Evolutionary conservation across 2,113 vertebrate genomes (phyloP).

Genomic region (Sialia sialis): DNA sequence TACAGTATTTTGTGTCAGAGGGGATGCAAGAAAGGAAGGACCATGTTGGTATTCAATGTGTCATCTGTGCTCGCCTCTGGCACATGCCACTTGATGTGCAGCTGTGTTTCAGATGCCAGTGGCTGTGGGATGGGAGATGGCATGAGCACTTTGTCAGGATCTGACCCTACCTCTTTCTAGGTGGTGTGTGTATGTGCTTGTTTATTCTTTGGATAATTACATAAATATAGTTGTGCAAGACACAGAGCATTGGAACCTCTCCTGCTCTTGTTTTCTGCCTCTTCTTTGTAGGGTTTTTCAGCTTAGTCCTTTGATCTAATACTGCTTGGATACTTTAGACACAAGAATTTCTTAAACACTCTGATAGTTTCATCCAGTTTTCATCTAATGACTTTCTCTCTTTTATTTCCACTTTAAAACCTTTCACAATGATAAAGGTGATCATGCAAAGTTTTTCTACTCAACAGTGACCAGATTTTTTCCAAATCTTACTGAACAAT

Average conservation of each 20-base stretch:
- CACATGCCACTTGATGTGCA: neutral
- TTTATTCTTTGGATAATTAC: neutral
- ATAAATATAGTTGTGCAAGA: neutral
- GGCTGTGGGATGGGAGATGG: neutral
- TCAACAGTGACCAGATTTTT: neutral
- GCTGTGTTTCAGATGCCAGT: rapidly evolving
- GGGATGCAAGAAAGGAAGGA: neutral
- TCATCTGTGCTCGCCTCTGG: neutral
- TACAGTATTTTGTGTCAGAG: neutral
- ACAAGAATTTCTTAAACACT: neutral
- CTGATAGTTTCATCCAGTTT: neutral
- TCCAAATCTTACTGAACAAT: neutral
- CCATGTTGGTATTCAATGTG: neutral
- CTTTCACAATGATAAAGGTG: neutral
- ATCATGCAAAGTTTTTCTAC: neutral
- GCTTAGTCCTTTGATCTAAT: neutral
- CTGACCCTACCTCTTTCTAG: neutral
- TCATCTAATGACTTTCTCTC: neutral
- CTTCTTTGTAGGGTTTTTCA: neutral
- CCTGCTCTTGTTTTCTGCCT: neutral
- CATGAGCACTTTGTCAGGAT: neutral
- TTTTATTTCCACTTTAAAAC: neutral
- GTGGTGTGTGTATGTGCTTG: neutral
- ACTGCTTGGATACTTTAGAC: neutral
- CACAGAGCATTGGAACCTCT: rapidly evolving